Percentiles rank a stretch among this genome's conserved stretches.
These are phyloP conservation scores for Cantharis flavilabris DNA, from an alignment of 2,888 invertebrate species.

Conservation along the genomic window DNA sequence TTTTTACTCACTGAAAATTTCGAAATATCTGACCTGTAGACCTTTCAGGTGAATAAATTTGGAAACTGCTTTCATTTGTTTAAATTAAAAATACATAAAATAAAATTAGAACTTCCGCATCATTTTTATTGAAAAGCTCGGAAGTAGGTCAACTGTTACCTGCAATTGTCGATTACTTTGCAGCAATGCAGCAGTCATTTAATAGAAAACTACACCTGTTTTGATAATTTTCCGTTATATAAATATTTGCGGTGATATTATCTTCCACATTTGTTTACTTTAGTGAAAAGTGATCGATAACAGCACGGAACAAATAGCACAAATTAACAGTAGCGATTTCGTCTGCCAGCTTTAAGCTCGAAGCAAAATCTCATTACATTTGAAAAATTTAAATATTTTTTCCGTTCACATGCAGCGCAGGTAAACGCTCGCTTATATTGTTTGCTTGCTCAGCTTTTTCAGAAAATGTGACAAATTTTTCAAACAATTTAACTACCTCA, in stretches of 20 bases:
- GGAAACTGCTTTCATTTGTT: too few relatives aligned
- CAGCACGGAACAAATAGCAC: background rate
- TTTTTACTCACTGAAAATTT: too few relatives aligned
- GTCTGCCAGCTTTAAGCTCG: background rate
- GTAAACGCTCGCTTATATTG: background rate
- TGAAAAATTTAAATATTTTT: background rate
- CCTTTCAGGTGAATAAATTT: too few relatives aligned
- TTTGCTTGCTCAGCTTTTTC: background rate
- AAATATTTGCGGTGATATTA: background rate
- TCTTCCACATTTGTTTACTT: constrained; percentile 5
- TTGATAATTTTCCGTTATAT: background rate
- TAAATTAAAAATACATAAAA: too few relatives aligned
- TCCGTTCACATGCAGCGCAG: background rate
- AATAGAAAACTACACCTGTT: constrained; percentile 6
- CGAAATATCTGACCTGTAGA: too few relatives aligned
- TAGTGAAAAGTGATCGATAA: background rate
- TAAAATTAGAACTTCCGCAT: background rate
- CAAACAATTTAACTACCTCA: background rate
- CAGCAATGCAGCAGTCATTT: constrained; percentile 5
- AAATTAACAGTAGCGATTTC: background rate
- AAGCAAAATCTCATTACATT: background rate
- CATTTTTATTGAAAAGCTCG: background rate
- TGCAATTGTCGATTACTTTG: background rate
- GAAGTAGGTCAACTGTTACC: constrained; percentile 6
- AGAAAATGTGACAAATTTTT: background rate